These are phyloP conservation scores for Forbesichthys papilliferus DNA, from an alignment of 2,113 vertebrate genomes.

Conservation along the genomic window DNA sequence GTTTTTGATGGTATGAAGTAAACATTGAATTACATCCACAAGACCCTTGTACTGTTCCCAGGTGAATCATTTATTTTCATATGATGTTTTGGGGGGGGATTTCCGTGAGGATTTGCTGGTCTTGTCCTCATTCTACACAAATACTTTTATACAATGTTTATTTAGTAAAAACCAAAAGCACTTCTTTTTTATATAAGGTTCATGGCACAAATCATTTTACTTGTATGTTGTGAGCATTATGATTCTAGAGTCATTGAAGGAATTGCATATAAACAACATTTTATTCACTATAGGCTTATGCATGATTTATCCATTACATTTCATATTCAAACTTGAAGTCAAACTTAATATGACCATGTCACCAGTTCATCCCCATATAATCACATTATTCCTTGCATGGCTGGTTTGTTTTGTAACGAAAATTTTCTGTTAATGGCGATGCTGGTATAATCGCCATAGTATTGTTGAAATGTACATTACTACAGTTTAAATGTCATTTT, in stretches of 20 bases:
- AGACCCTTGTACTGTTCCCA: constrained; percentile 32
- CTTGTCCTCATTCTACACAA: constrained; percentile 62
- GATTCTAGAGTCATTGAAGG: constrained; percentile 13
- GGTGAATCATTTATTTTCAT: constrained; percentile 20
- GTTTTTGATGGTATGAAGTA: background rate
- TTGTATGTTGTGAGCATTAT: constrained; percentile 10
- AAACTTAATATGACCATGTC: constrained; percentile 19
- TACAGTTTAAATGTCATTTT: constrained; percentile 13
- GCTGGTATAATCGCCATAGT: constrained; percentile 72
- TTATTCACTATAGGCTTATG: constrained; percentile 23
- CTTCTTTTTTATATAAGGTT: constrained; percentile 23
- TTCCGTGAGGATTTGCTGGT: constrained; percentile 71
- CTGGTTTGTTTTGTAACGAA: constrained; percentile 23
- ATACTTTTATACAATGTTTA: constrained; percentile 38
- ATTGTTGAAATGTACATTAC: constrained; percentile 23
- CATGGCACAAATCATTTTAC: background rate
- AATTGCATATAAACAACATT: constrained; percentile 15
- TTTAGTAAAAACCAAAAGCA: constrained; percentile 40
- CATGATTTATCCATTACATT: constrained; percentile 51
- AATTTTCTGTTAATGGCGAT: constrained; percentile 60
- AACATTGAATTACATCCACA: constrained; percentile 15
- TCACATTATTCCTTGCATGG: constrained; percentile 24
- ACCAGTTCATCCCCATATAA: constrained; percentile 12
- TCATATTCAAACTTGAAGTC: constrained; percentile 48
- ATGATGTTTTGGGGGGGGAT: constrained; percentile 22